A percentile compares a stretch with the other conserved stretches of the same genome.
These are phyloP conservation scores for Drosophila neonasuta DNA, from an alignment of 2,888 invertebrate species.

Conservation along the genomic window DNA sequence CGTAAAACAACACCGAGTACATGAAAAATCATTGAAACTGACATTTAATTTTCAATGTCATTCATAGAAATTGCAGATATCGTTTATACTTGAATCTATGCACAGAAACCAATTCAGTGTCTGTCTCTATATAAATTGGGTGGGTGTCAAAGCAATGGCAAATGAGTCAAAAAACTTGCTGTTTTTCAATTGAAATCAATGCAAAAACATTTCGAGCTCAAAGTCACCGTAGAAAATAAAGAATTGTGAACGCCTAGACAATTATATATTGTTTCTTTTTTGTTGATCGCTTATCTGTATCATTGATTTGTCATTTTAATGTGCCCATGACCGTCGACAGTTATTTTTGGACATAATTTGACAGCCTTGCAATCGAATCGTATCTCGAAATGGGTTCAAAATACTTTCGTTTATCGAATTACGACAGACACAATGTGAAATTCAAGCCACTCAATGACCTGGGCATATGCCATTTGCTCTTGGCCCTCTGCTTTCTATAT, in stretches of 20 bases:
- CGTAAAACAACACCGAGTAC: conserved; percentile 15
- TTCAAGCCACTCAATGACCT: conserved; percentile 35
- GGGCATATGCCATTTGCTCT: conserved; percentile 50
- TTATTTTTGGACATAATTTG: conserved; percentile 48
- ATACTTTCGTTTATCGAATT: conserved; percentile 76
- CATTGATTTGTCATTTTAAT: conserved; percentile 40
- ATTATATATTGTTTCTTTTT: conserved; percentile 26
- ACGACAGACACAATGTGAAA: conserved; percentile 49
- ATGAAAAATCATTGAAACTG: conserved; percentile 55
- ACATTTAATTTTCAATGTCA: conserved; percentile 70
- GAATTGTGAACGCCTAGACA: conserved; percentile 22
- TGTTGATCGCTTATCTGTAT: conserved; percentile 16
- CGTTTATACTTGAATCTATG: conserved; percentile 18
- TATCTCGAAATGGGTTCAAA: conserved; percentile 58
- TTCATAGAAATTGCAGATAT: conserved; percentile 67
- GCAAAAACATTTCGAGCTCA: conserved; percentile 38
- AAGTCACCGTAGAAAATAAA: conserved; percentile 29
- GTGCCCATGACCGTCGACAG: conserved; percentile 41
- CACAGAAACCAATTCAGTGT: conserved; percentile 15
- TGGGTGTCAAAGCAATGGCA: conserved; percentile 74
- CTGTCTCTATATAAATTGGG: conserved; percentile 22
- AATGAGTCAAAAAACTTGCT: conserved; percentile 41
- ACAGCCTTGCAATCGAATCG: conserved; percentile 60
- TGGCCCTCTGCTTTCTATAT: conserved; percentile 56
- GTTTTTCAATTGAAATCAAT: conserved; percentile 57